Evolutionary conservation across 2,113 vertebrate genomes (phyloP), one percentile per base, ranked within the genome.

Genomic region (Mionectes macconnelli): DNA sequence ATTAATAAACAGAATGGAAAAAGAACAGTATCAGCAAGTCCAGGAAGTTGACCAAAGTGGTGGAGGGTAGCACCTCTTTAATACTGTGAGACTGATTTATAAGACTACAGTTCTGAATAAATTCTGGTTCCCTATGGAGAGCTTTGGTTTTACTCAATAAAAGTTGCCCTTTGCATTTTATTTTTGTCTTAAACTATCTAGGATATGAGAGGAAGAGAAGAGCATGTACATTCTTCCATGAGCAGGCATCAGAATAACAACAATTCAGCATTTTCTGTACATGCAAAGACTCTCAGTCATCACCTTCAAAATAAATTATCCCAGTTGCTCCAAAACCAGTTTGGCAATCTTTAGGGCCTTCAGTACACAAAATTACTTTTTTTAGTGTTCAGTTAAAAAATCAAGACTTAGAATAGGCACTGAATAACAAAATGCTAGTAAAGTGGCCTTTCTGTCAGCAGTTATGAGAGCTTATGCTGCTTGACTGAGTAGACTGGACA

Each of bases 401-500:
- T 69, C 37, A 77, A 85, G 66, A 81, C 79, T 77, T 95, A 44
- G 56, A 53, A 28, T 69, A 87, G 39, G 66, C 25, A 35, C 73
- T 76, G 90, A 93, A 85, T 80, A 94, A 72, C 21, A 97, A 87
- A 90, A 84, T 78, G 22, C 16, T 91, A 85, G 60, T 31, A 95
- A 91, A 88, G 42, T 94, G 87, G 96, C 84, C 79, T 96, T 91
- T 94, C 83, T 56, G 60, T 93, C 80, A 86, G 67, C 45, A 80
- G 64, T 84, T 95, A 69, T 19, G 60, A 70, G 76, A 91, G 73
- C 60, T 91, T 76, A 74, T 16, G 23, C 50, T 93, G 87, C 86
- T 88, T 93, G 82, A 55, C 57, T 96, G 91, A 93, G 62, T 87
- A 92, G 56, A n/a, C 67, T 56, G 59, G 85, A 87, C 69, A 87